Evolutionary conservation across 2,888 invertebrate genomes (phyloP).

Genomic region (Mimumesa dahlbomi): DNA sequence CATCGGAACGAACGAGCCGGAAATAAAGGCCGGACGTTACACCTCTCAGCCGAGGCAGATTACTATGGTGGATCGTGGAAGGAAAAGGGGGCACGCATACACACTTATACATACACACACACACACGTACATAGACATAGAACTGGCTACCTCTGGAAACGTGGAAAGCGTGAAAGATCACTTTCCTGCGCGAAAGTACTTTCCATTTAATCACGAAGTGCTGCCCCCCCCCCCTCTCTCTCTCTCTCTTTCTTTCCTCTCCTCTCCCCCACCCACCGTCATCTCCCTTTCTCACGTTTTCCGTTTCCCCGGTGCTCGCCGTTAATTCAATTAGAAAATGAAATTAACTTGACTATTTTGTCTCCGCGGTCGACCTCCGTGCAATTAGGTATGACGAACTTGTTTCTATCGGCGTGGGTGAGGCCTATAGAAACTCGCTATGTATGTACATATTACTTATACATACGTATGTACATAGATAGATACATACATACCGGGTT

Average conservation of each 20-base stretch:
- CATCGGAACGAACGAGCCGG: conserved; percentile 51
- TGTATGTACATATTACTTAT: too few species aligned
- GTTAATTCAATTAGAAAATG: conserved; percentile 59
- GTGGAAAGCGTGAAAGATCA: conserved; percentile 66
- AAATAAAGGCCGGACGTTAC: conserved; percentile 54
- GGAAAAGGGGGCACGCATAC: conserved; percentile 20
- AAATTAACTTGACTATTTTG: conserved; percentile 53
- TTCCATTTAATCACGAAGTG: conserved; percentile 58
- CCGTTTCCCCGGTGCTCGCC: not conserved
- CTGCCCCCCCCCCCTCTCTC: conserved; percentile 13
- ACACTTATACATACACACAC: too few species aligned
- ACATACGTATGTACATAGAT: too few species aligned
- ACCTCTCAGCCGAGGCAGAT: conserved; percentile 43
- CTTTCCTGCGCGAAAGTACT: conserved; percentile 61
- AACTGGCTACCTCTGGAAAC: conserved; percentile 50
- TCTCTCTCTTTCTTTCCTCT: not conserved
- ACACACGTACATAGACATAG: too few species aligned
- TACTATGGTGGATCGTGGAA: conserved; percentile 32
- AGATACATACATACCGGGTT: too few species aligned
- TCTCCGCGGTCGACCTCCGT: conserved; percentile 16
- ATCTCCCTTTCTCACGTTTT: too few species aligned
- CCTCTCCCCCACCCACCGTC: not conserved
- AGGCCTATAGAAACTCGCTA: too few species aligned
- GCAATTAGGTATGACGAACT: conserved; percentile 12
- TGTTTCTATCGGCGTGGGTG: too few species aligned